These are phyloP conservation scores for Ericerus pela DNA, from an alignment of 1,140 invertebrate genomes.

Conservation along the genomic window DNA sequence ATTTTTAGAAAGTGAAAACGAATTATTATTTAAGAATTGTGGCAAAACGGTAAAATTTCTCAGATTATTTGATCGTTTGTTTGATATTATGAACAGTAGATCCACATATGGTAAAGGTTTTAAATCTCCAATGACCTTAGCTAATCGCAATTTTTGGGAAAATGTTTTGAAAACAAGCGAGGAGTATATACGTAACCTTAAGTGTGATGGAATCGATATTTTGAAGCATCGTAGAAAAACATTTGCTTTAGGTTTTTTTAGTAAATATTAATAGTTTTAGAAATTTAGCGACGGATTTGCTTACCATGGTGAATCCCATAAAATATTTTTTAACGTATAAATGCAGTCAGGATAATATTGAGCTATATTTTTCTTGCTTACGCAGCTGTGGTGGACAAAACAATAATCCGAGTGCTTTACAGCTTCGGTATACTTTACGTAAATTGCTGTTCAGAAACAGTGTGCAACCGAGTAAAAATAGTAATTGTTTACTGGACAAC, in stretches of 20 bases:
- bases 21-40: constrained; percentile 18
- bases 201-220: neutral
- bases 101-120: constrained; percentile 22
- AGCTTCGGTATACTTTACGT: neutral
- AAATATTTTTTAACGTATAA: neutral
- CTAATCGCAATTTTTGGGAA: constrained; percentile 20
- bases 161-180: neutral
- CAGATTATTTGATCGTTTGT: constrained; percentile 23
- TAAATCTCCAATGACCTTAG: constrained; percentile 21
- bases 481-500: neutral
- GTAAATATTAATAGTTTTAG: neutral
- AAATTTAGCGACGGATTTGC: neutral
- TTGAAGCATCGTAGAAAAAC: neutral
- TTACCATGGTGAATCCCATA: neutral
- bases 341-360: neutral
- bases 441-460: neutral
- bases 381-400: neutral
- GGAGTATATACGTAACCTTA: neutral
- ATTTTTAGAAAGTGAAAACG: constrained; percentile 20
- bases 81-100: constrained; percentile 26
- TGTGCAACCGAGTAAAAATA: neutral
- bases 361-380: neutral
- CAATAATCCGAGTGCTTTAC: neutral
- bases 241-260: neutral
- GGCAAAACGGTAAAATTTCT: constrained; percentile 24